Conservation (phyloP, 2,797 vertebrate genomes). For the Microctenopoma stevenorrisi region DNA sequence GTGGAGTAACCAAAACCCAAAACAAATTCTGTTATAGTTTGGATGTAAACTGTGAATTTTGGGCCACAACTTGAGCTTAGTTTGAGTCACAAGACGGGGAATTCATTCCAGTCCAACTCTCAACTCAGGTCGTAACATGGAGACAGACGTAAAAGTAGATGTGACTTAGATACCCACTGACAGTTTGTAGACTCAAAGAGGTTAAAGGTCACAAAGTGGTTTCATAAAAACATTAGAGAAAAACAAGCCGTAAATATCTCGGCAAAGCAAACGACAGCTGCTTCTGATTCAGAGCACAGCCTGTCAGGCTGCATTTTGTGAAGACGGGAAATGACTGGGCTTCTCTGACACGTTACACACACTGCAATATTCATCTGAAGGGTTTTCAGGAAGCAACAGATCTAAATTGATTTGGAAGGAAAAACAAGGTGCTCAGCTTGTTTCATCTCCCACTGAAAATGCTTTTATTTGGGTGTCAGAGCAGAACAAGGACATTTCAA, state of each 20-base stretch:
- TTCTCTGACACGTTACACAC: slow-evolving; percentile 32
- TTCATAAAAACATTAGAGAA: neutral
- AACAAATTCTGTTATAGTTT: too few relatives aligned
- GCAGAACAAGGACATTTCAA: slow-evolving; percentile 26
- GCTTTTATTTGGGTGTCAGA: slow-evolving; percentile 33
- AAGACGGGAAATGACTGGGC: slow-evolving; percentile 9
- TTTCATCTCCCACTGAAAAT: slow-evolving; percentile 7
- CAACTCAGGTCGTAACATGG: too few relatives aligned
- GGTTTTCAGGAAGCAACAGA: slow-evolving; percentile 15
- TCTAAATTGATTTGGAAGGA: slow-evolving; percentile 38
- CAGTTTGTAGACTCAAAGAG: neutral
- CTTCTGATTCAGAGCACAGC: slow-evolving; percentile 11
- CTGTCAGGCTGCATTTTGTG: slow-evolving; percentile 22
- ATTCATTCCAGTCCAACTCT: too few relatives aligned
- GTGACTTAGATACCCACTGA: too few relatives aligned
- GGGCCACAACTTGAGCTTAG: too few relatives aligned
- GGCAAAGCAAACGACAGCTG: neutral
- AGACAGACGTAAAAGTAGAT: too few relatives aligned
- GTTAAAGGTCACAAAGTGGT: neutral
- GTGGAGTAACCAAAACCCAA: too few relatives aligned
- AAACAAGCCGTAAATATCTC: neutral
- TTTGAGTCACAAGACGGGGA: neutral
- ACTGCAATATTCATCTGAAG: slow-evolving; percentile 23
- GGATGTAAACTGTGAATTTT: too few relatives aligned
- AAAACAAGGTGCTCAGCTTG: slow-evolving; percentile 12